Base-by-base conservation (phyloP, 1,140 invertebrate species). In the Trachymyrmex cornetzi region DNA sequence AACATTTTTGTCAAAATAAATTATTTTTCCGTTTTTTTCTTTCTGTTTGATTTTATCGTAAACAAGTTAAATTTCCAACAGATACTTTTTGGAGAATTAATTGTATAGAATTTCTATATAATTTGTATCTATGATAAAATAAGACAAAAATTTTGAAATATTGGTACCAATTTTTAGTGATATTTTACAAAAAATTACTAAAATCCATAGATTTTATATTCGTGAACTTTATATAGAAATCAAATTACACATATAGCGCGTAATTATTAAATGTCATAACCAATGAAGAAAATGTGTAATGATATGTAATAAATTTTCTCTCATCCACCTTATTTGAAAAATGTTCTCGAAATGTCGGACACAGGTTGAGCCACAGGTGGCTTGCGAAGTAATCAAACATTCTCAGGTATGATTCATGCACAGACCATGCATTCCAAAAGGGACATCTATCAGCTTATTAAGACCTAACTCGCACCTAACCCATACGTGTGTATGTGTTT, bases 361-460 rank as follows among this genome's bases (percentile, higher is more conserved):
- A 57, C 24, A 24, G 38, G 0, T 34, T 50, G 57, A 84, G 80
- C 80, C 80, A 84, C 80, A 84, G 80, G 80, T 84, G 57, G 69
- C 80, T 44, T 34, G 61, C 44, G n/a, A 71, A 59, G 50, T 81
- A 71, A 71, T 57, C 55, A 48, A 61, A 84, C 69, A 84, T 84
- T 75, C 80, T 75, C 69, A 55, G 22, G 16, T 75, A 75, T 84
- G 69, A 84, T 84, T 75, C 69, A 84, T 84, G 80, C 53, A 74
- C 55, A n/a, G 44, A 61, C 38, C 69, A 61, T 82, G 57, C 67
- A 82, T 82, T 82, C 80, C 80, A n/a, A 57, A 61, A 75, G 69
- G 80, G 71, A 84, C 80, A 84, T 84, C 69, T 75, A 84, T 84
- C 80, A 84, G 80, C 80, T 84, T 74, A 84, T 84, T 84, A 84